A percentile compares a stretch with the other conserved stretches of the same genome.
phyloP scores from a whole-genome alignment of 2,888 invertebrate genomes.

The Barypeithes pellucidus region DNA sequence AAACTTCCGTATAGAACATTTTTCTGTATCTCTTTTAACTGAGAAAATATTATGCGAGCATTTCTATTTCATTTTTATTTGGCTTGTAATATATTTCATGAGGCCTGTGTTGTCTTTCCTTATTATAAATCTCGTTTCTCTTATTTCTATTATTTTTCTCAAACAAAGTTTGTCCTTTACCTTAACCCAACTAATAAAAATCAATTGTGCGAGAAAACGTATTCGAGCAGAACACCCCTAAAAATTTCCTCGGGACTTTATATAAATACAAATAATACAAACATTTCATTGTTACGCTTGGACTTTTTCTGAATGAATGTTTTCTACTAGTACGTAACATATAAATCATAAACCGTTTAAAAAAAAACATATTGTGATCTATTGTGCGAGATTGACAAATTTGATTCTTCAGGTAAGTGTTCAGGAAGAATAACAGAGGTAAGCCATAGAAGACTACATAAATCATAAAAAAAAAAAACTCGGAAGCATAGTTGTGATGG shows the following conservation, averaged over 20 bases:
- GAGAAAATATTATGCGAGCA: not conserved
- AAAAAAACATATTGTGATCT: not conserved
- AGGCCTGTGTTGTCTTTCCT: not conserved
- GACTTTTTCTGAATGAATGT: not conserved
- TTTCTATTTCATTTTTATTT: not conserved
- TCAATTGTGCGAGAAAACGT: conserved; percentile 16
- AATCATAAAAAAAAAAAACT: too few relatives aligned
- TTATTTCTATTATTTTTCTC: conserved; percentile 14
- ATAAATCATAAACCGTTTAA: too few relatives aligned
- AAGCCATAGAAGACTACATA: too few relatives aligned
- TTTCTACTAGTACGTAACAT: not conserved
- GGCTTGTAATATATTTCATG: not conserved
- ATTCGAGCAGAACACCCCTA: conserved; percentile 25
- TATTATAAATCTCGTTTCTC: not conserved
- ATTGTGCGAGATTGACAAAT: not conserved
- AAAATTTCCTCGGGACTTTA: conserved; percentile 4
- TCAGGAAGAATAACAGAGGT: not conserved
- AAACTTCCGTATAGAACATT: too few relatives aligned
- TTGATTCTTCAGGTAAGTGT: not conserved
- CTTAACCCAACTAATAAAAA: conserved; percentile 8
- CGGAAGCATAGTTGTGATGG: too few relatives aligned
- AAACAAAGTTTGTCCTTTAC: conserved; percentile 1
- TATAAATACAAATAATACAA: conserved; percentile 18
- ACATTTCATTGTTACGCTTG: conserved; percentile 10
- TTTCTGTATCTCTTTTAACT: too few relatives aligned